Base-by-base conservation (phyloP, 2,888 invertebrate species). In the Cosmia trapezina region DNA sequence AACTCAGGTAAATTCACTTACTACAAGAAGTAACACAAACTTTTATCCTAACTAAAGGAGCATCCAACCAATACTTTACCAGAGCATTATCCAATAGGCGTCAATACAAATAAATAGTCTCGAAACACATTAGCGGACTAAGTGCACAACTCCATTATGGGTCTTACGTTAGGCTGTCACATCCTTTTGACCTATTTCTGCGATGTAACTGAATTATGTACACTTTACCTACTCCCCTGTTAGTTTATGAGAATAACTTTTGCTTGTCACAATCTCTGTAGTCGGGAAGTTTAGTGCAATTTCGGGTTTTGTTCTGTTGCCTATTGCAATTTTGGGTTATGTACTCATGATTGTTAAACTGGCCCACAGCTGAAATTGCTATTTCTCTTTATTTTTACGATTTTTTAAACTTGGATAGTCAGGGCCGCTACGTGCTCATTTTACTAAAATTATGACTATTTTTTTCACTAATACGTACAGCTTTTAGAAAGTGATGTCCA, bases 41-140 rank as follows among this genome's bases (percentile, higher is more conserved):
- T 81, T 76, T 41, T 76, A 80, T 81, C 53, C 8, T 43, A 33
- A 53, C 41, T 53, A 60, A 53, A 69, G 49, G 49, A 49, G 56
- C 51, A 65, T 33, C 56, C 17, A 19, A 45, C 68, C 62, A 66
- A 72, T 83, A 72, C 47, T 63, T 57, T 54, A 61, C 54, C 28
- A 68, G 68, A 45, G 73, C 78, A 76, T 84, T 76, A 76, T 63
- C 78, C 72, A 69, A 83, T 78, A 56, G 69, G 60, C 64, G 84
- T 81, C 85, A 74, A 80, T 86, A 85, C 76, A 84, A 81, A 86
- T 85, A 82, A 86, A 85, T 86, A 78, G 77, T 84, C 69, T 80
- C 51, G 54, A 17, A 78, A 72, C 75, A 74, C 86, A 85, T 86
- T 84, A 82, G 72, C 63, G 67, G 17, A 59, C 68, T 76, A 83